Conservation (phyloP, 2,888 invertebrate genomes). For the Leptarthrus brevirostris region DNA sequence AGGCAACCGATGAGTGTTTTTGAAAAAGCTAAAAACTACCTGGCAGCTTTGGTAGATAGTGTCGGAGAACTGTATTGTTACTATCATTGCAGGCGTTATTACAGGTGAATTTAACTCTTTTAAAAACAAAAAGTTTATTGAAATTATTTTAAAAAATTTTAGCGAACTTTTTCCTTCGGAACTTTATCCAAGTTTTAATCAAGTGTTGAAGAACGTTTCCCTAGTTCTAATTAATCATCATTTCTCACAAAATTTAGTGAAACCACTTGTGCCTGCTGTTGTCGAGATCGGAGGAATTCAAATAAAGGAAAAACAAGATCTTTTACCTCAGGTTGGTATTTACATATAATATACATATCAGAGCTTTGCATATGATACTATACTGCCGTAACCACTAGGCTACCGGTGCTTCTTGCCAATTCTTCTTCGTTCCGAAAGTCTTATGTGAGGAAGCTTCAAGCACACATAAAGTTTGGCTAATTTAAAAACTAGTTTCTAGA, state of each 20-base stretch:
- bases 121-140: too few relatives aligned
- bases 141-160: neutral
- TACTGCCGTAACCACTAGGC: too few relatives aligned
- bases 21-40: constrained; percentile 57
- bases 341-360: too few relatives aligned
- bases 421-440: too few relatives aligned
- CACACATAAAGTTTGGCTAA: too few relatives aligned
- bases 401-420: too few relatives aligned
- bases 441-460: too few relatives aligned
- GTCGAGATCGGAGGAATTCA: constrained; percentile 65
- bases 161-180: constrained; percentile 58
- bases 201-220: constrained; percentile 61
- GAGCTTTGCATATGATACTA: too few relatives aligned
- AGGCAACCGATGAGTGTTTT: constrained; percentile 55
- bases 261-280: constrained; percentile 62
- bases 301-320: constrained; percentile 60
- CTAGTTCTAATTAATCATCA: constrained; percentile 62
- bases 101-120: neutral
- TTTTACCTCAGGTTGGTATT: constrained; percentile 59
- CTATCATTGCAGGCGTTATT: neutral
- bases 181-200: constrained; percentile 58
- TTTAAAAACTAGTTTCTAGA: too few relatives aligned
- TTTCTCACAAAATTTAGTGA: constrained; percentile 61
- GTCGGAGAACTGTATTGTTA: neutral
- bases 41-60: constrained; percentile 1